Evolutionary conservation across 1,140 invertebrate species (phyloP).

Genomic region (Pteromalus puparum): DNA sequence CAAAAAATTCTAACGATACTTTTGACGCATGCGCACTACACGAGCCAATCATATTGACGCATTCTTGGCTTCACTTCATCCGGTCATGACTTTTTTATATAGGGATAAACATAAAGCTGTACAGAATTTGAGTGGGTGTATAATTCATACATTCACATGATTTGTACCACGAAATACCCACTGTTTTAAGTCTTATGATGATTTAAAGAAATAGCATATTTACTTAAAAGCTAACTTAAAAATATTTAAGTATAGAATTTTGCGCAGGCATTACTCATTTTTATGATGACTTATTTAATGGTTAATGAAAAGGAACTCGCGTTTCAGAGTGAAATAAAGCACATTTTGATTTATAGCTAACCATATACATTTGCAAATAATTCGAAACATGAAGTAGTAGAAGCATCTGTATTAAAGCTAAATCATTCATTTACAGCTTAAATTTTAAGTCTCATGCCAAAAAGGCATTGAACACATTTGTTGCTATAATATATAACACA

Average conservation of each 20-base stretch:
- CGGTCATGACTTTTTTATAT: too few species aligned
- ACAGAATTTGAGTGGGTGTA: background rate
- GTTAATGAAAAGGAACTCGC: constrained; percentile 33
- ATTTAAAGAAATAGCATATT: background rate
- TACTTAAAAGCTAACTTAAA: background rate
- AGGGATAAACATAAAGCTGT: constrained; percentile 24
- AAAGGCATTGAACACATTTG: background rate
- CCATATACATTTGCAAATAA: background rate
- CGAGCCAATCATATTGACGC: too few species aligned
- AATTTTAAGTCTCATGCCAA: background rate
- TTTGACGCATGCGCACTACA: too few species aligned
- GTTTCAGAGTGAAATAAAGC: constrained; percentile 16
- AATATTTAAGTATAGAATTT: background rate
- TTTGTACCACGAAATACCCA: background rate
- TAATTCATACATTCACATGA: background rate
- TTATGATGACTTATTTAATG: background rate
- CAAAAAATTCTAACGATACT: too few species aligned
- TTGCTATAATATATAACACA: background rate
- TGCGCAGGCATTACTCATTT: background rate
- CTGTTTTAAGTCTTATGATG: background rate
- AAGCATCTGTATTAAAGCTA: background rate
- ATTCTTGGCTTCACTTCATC: too few species aligned
- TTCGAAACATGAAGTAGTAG: background rate
- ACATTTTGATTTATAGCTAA: constrained; percentile 5
- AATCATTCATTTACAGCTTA: background rate